Percentiles rank a stretch among this genome's conserved stretches.
phyloP scores from a whole-genome alignment of 2,888 invertebrate genomes.

The Trimorus sp. region DNA sequence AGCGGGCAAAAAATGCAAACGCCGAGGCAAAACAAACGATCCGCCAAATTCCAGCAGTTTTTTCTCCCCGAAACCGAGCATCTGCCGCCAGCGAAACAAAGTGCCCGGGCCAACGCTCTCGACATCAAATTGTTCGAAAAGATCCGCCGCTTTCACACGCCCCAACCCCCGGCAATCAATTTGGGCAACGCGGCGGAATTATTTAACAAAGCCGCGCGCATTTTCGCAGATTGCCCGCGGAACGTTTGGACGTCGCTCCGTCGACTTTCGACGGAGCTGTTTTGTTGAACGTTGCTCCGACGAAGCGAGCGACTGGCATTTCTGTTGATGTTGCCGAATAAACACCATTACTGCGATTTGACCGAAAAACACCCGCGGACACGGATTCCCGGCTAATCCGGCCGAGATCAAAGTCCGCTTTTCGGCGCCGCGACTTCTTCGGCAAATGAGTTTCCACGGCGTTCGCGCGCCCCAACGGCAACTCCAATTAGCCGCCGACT shows the following conservation, averaged over 20 bases:
- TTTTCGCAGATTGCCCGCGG: conserved; percentile 4
- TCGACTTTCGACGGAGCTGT: conserved; percentile 10
- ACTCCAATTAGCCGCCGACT: conserved; percentile 25
- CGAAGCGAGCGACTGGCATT: conserved; percentile 9
- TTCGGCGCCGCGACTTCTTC: conserved; percentile 6
- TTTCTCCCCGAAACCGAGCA: no score
- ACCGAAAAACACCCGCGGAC: conserved; percentile 30
- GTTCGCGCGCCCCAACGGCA: conserved; percentile 3
- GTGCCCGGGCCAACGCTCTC: no score
- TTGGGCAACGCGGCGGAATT: background rate
- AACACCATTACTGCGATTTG: conserved; percentile 29
- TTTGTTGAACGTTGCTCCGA: conserved; percentile 20
- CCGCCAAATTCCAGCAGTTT: no score
- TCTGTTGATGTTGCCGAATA: conserved; percentile 38
- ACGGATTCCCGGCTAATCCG: background rate
- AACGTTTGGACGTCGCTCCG: background rate
- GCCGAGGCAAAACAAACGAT: no score
- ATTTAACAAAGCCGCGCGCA: conserved; percentile 9
- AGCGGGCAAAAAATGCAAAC: no score
- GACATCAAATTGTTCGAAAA: no score
- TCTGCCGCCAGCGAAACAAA: no score
- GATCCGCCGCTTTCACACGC: no score
- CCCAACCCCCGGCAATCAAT: background rate
- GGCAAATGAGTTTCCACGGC: conserved; percentile 27
- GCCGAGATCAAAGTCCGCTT: conserved; percentile 27